Conservation (phyloP, 2,888 invertebrate genomes). For the Polymixis lichenea region DNA sequence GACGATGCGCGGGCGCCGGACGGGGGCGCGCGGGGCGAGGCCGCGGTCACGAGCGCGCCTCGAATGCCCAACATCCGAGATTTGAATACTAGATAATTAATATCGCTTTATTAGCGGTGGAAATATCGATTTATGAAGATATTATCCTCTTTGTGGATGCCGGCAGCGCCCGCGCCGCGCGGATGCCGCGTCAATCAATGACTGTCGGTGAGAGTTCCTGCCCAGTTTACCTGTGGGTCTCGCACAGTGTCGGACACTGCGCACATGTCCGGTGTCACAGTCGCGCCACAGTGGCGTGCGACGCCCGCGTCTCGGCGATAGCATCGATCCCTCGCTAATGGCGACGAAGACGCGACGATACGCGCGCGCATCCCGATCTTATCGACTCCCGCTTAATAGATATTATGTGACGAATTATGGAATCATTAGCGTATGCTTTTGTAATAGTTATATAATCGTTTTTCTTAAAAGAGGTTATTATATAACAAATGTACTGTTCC, state of each 20-base stretch:
- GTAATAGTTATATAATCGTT: neutral
- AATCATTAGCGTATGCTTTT: constrained; percentile 40
- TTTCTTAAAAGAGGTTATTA: neutral
- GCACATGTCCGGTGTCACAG: constrained; percentile 15
- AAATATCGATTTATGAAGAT: constrained; percentile 89
- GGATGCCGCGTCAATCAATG: constrained; percentile 71
- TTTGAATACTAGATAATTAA: constrained; percentile 91
- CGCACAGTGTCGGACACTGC: neutral
- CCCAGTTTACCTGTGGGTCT: neutral
- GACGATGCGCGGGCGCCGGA: constrained; percentile 64
- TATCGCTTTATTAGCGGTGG: constrained; percentile 89
- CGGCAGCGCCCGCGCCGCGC: constrained; percentile 63
- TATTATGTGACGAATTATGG: constrained; percentile 51
- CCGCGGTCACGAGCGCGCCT: constrained; percentile 81
- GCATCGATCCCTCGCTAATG: constrained; percentile 44
- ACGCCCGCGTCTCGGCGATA: constrained; percentile 29
- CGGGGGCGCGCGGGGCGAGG: constrained; percentile 60
- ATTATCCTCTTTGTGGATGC: constrained; percentile 84
- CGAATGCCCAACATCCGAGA: constrained; percentile 84
- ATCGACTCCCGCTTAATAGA: constrained; percentile 44
- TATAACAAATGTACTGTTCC: neutral
- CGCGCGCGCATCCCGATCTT: constrained; percentile 41
- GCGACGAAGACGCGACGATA: constrained; percentile 18
- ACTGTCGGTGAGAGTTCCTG: constrained; percentile 57
- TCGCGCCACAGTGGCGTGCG: constrained; percentile 31